phyloP scores from a whole-genome alignment of 2,888 invertebrate species.

The Andrena camellia region DNA sequence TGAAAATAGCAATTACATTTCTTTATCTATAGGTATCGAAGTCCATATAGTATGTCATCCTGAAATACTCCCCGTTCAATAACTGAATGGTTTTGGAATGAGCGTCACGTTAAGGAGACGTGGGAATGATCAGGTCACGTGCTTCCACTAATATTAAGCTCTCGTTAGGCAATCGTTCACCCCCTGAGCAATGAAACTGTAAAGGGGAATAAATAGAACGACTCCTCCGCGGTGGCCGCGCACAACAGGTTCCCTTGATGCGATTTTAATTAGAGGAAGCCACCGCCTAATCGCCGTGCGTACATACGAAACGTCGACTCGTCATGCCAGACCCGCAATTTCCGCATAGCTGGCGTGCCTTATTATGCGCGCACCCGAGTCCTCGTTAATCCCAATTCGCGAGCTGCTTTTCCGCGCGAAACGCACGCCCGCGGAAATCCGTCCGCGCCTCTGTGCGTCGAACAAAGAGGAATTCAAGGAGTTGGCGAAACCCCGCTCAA shows the following conservation, averaged over 20 bases:
- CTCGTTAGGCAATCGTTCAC: conserved; percentile 14
- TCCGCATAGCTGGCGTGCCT: conserved; percentile 40
- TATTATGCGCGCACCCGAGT: conserved; percentile 19
- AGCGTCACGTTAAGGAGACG: background rate
- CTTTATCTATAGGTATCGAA: too few species aligned
- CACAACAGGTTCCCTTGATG: conserved; percentile 43
- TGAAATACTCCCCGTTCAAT: background rate
- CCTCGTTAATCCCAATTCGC: conserved; percentile 35
- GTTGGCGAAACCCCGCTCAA: conserved; percentile 21
- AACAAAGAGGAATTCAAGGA: conserved; percentile 21
- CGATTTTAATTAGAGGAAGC: conserved; percentile 63
- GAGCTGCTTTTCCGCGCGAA: conserved; percentile 1
- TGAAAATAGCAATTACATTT: too few species aligned
- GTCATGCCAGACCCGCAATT: conserved; percentile 34
- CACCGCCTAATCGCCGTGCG: conserved; percentile 57
- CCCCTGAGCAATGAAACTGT: background rate
- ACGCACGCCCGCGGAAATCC: conserved; percentile 3
- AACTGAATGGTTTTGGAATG: background rate
- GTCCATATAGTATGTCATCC: background rate
- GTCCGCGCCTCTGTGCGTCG: background rate
- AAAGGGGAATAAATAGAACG: background rate
- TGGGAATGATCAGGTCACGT: background rate
- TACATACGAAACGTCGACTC: conserved; percentile 33
- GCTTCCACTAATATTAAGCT: background rate
- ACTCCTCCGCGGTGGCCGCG: conserved; percentile 1